Evolutionary conservation across 2,797 vertebrate species (phyloP), one percentile per base, ranked within the genome.

Genomic region (Lophius americanus): DNA sequence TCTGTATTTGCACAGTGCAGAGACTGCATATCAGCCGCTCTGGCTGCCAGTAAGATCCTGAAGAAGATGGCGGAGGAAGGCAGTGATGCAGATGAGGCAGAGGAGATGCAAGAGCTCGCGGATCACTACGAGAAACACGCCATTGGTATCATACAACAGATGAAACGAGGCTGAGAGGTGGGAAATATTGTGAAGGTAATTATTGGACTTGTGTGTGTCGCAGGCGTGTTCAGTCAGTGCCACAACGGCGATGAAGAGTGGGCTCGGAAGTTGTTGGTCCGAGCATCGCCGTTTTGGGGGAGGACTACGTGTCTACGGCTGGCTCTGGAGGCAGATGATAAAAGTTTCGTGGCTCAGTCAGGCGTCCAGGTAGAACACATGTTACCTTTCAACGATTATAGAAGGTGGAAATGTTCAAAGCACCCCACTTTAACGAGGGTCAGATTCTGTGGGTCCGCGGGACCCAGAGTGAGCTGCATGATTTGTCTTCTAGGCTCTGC

Each of bases 31-130:
- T 91, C 78, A 0, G 94, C 96, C 0, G 96, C 96, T 0, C 84
- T 99, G 85, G 96, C 95, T 38, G 98, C 96, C 88, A 96, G 93
- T 87, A 98, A 95, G 88, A 96, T 99, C 85, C 91, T 99, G 79
- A 99, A 95, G 89, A 97, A 93, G 56, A 88, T 99, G 46, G 92
- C 96, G 6, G 78, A 78, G 57, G 95, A 97, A 66, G 95, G 87
- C 78, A 94, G 91, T 7, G 95, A 96, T 51, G 94, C 93, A 60
- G 97, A 98, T n/a, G 92, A 94, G 66, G 85, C 81, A 0, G 93
- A 94, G 7, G 89, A 92, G 8, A 98, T 97, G 95, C 73, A 71
- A 70, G 82, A 89, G 2, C 91, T 97, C 2, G 96, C 97, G 0
- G 78, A 85, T 23, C 89, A 95, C 67, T 99, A 91, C 0, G 98